A percentile compares a stretch with the other conserved stretches of the same genome.
phyloP scores from a whole-genome alignment of 2,797 vertebrate species.

The Urosaurus nigricauda region DNA sequence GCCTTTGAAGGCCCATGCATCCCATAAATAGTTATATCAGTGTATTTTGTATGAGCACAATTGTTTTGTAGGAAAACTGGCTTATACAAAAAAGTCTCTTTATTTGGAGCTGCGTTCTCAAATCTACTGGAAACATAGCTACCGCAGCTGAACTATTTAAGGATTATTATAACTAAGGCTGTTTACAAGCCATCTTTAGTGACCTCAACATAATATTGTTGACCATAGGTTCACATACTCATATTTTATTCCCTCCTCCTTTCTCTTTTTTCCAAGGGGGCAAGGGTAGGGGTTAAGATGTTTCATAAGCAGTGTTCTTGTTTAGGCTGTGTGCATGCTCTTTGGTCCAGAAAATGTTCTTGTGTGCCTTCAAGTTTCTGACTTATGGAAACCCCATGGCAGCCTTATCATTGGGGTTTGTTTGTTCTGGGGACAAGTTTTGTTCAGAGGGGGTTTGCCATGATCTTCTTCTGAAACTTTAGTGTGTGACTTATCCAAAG shows the following conservation, averaged over 20 bases:
- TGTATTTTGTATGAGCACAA: background rate
- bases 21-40: background rate
- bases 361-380: too few relatives aligned
- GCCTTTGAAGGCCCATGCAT: background rate
- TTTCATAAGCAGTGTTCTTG: background rate
- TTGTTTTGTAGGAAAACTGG: background rate
- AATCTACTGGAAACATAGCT: background rate
- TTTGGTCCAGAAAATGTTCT: background rate
- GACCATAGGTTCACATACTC: background rate
- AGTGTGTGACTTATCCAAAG: too few relatives aligned
- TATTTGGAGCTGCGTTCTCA: constrained; percentile 27
- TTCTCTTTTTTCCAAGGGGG: background rate
- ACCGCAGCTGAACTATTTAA: constrained; percentile 25
- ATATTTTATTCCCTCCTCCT: background rate
- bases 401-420: too few relatives aligned
- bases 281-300: background rate
- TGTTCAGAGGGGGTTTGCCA: too few relatives aligned
- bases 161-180: background rate
- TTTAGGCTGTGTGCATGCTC: background rate
- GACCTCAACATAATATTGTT: background rate
- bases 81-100: background rate
- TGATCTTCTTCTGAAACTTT: too few relatives aligned
- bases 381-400: too few relatives aligned
- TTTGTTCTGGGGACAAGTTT: too few relatives aligned
- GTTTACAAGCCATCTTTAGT: background rate